Conservation (phyloP, 2,888 invertebrate genomes). For the Ochropleura leucogaster region DNA sequence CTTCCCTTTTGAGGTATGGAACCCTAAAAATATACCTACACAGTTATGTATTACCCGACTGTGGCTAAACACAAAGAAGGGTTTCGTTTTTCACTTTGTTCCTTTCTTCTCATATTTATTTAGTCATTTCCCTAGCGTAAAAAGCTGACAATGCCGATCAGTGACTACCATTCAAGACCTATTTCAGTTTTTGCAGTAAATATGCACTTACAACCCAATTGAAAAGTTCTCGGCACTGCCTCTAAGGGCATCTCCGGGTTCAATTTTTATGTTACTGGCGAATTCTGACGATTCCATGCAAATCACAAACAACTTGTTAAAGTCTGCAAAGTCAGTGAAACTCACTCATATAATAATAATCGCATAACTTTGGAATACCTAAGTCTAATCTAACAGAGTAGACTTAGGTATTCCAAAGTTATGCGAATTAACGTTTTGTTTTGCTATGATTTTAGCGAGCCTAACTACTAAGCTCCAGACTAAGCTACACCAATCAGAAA, state of each 20-base stretch:
- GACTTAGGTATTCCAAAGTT: background rate
- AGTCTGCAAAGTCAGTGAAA: background rate
- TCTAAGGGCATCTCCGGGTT: too few species aligned
- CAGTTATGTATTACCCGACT: background rate
- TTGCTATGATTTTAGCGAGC: background rate
- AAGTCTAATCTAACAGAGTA: too few species aligned
- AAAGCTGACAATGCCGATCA: background rate
- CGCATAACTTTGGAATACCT: too few species aligned
- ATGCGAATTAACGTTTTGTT: background rate
- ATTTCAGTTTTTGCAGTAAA: background rate
- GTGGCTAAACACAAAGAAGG: background rate
- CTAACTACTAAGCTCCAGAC: background rate
- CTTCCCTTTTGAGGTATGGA: too few species aligned
- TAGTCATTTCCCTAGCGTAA: background rate
- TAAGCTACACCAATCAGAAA: too few species aligned
- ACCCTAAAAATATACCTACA: too few species aligned
- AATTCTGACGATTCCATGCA: background rate
- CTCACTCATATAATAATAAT: too few species aligned
- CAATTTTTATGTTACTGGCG: background rate
- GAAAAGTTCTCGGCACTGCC: background rate
- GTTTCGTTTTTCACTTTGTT: background rate
- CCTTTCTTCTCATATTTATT: background rate
- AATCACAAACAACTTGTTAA: background rate
- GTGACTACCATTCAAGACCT: background rate
- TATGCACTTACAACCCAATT: background rate